A percentile compares a stretch with the other conserved stretches of the same genome.
Evolutionary conservation across 2,113 vertebrate species (phyloP).

Genomic region (Lagopus muta): DNA sequence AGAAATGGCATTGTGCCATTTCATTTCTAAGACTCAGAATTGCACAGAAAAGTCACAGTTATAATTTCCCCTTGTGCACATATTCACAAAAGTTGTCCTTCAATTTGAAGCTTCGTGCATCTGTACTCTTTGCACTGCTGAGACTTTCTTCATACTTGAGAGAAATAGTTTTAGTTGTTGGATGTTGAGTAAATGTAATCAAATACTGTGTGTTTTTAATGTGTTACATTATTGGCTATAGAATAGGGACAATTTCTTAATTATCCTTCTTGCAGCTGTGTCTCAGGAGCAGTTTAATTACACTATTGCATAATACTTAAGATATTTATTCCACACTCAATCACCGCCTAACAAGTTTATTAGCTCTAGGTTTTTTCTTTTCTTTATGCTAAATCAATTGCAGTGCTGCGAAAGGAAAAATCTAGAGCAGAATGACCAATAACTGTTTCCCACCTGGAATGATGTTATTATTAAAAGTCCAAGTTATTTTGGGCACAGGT

Average conservation of each 20-base stretch:
- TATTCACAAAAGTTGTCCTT: neutral
- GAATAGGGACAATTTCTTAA: neutral
- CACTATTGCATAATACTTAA: neutral
- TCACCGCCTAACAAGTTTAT: neutral
- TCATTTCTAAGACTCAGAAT: neutral
- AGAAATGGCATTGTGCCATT: neutral
- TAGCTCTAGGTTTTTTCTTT: neutral
- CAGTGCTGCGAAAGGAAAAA: neutral
- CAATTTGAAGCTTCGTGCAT: neutral
- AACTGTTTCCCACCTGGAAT: constrained; percentile 83
- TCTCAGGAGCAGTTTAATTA: neutral
- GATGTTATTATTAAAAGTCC: constrained; percentile 94
- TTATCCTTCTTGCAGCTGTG: neutral
- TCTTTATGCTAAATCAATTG: neutral
- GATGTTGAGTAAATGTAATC: neutral
- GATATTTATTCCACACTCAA: neutral
- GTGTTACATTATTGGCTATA: neutral
- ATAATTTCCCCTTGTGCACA: neutral
- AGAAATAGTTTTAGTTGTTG: neutral
- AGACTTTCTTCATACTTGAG: neutral
- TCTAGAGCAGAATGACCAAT: neutral
- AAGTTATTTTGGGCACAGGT: constrained; percentile 89
- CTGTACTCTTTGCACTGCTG: neutral
- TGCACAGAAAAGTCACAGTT: neutral
- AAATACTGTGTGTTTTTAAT: neutral